phyloP scores from a whole-genome alignment of 2,797 vertebrate species.

The Onychomys arenicola region DNA sequence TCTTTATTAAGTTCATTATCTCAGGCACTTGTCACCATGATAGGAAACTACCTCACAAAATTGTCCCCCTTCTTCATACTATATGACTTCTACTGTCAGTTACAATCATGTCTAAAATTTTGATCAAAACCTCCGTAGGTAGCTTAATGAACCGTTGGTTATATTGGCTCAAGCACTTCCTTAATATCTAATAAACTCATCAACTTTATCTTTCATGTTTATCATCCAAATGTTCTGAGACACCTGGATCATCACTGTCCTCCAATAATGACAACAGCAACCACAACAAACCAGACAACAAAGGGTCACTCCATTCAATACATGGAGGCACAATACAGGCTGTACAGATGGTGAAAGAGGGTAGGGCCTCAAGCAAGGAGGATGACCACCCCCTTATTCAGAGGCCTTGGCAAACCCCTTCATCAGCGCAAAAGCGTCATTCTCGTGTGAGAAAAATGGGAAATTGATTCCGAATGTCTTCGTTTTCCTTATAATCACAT shows the following conservation, averaged over 20 bases:
- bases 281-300: not conserved
- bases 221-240: not conserved
- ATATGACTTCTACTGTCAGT: not conserved
- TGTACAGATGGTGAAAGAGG: not conserved
- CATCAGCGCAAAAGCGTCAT: not conserved
- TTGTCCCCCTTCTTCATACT: not conserved
- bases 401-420: not conserved
- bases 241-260: not conserved
- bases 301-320: not conserved
- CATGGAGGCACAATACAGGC: not conserved
- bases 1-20: not conserved
- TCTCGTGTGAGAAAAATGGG: not conserved
- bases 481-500: constrained; percentile 39
- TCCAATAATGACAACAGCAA: not conserved
- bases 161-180: not conserved
- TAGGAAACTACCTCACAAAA: not conserved
- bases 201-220: not conserved
- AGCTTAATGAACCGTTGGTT: not conserved
- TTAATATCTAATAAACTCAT: constrained; percentile 25
- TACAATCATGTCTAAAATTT: not conserved
- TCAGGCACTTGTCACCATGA: not conserved
- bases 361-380: not conserved
- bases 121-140: not conserved
- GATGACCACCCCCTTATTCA: not conserved
- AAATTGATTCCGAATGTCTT: not conserved